Evolutionary conservation across 2,888 invertebrate species (phyloP).

Genomic region (Acronicta alni): DNA sequence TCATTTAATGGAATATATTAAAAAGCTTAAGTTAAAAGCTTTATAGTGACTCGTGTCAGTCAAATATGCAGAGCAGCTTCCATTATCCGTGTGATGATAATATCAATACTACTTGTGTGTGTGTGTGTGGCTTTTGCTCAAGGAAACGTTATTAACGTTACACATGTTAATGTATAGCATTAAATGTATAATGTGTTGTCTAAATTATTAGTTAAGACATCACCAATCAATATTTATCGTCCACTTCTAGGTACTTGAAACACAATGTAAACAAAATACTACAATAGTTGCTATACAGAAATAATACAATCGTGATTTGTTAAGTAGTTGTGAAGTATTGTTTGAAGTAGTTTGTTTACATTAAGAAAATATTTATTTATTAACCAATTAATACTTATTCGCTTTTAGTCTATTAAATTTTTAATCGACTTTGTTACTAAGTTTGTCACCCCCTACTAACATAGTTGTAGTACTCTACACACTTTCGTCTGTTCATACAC

Average conservation of each 20-base stretch:
- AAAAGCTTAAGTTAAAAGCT: neutral
- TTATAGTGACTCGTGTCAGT: neutral
- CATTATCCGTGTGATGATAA: conserved; percentile 10
- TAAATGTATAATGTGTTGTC: conserved; percentile 35
- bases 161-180: conserved; percentile 6
- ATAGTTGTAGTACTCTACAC: conserved; percentile 40
- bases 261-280: neutral
- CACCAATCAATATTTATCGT: neutral
- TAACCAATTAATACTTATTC: conserved; percentile 1
- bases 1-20: neutral
- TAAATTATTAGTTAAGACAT: conserved; percentile 2
- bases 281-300: neutral
- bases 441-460: conserved; percentile 52
- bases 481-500: conserved; percentile 57
- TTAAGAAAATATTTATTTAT: neutral
- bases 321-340: neutral
- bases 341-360: neutral
- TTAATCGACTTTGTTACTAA: conserved; percentile 36
- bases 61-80: conserved; percentile 18
- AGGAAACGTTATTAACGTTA: too few relatives aligned
- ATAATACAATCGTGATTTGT: too few relatives aligned
- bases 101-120: conserved; percentile 17
- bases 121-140: conserved; percentile 29
- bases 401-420: conserved; percentile 24
- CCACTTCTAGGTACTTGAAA: neutral